Evolutionary conservation across 92 coral and sea anemone genomes (phyloP), one percentile per base, ranked within the genome.

Genomic region (Epizoanthus illoricatus): DNA sequence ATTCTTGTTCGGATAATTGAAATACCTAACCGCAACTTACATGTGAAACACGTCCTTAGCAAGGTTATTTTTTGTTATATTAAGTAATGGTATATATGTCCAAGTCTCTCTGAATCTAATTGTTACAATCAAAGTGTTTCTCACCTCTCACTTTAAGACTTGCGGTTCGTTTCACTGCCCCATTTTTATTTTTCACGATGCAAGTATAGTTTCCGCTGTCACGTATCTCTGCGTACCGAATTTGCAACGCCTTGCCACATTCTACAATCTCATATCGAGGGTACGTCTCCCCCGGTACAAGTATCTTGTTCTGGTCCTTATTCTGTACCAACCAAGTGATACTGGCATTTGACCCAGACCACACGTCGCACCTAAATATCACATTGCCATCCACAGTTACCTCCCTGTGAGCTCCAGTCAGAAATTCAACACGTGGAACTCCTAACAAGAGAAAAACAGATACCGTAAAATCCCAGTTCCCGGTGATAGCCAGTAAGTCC

Each of bases 171-270:
- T 73, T 61, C 62, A 52, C 79, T 7, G 5, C 5, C 21, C 79
- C 79, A 2, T 49, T 15, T 21, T 54, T 7, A 16, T 73, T 73
- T 49, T 54, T 11, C 43, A 49, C 79, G 4, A 42, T 73, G 60
- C 79, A 73, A 49, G 20, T 47, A 49, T 73, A 73, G 62, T 20
- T 73, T 49, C 79, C 79, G 19, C 79, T 73, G 57, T 73, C 79
- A 19, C 61, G 57, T 49, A 21, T 73, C 62, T 23, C 79, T 8
- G 64, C 63, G 57, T 54, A 21, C 63, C 57, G 64, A 49, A 74
- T 24, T 9, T 74, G 80, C 43, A 74, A 56, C 24, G 59, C 42
- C 18, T 74, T 63, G 15, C 80, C 79, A 49, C 79, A 73, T 41
- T 73, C 62, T 41, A 49, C 40, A 21, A 52, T 21, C 19, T 23